Percentiles rank a stretch among this genome's conserved stretches.
These are phyloP conservation scores for Zeugodacus cucurbitae DNA, from an alignment of 1,140 invertebrate species.

Conservation along the genomic window DNA sequence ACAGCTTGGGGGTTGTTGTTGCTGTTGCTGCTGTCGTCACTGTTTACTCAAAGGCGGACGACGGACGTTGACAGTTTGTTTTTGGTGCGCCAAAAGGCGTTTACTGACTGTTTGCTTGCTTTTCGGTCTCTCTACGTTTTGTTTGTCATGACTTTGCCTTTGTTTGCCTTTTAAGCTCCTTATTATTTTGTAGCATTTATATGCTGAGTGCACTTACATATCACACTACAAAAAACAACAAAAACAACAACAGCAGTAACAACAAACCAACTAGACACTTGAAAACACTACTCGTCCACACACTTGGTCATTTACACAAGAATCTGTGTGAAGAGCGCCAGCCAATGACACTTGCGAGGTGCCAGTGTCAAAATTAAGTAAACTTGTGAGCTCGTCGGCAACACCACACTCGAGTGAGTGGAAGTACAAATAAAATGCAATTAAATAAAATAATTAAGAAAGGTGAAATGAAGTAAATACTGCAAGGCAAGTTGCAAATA, in stretches of 20 bases:
- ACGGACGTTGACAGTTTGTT: background rate
- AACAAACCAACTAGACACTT: background rate
- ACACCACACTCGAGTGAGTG: background rate
- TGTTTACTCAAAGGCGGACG: background rate
- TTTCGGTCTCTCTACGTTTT: background rate
- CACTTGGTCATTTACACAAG: background rate
- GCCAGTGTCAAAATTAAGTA: conserved; percentile 29
- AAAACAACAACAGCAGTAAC: background rate
- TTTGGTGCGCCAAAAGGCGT: background rate
- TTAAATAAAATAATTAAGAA: no score
- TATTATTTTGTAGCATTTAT: conserved; percentile 33
- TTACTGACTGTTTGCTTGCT: background rate
- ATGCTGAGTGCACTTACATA: conserved; percentile 5
- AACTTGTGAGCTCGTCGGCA: background rate
- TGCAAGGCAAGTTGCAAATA: no score
- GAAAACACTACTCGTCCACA: background rate
- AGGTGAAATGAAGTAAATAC: no score
- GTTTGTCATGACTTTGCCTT: conserved; percentile 11
- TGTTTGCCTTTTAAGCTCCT: conserved; percentile 12
- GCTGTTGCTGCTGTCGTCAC: background rate
- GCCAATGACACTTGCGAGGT: conserved; percentile 17
- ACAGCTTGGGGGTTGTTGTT: background rate
- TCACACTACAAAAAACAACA: background rate
- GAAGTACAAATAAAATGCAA: no score
- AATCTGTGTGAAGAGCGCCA: background rate